These are phyloP conservation scores for Spodoptera littoralis DNA, from an alignment of 2,888 invertebrate species.

Conservation along the genomic window DNA sequence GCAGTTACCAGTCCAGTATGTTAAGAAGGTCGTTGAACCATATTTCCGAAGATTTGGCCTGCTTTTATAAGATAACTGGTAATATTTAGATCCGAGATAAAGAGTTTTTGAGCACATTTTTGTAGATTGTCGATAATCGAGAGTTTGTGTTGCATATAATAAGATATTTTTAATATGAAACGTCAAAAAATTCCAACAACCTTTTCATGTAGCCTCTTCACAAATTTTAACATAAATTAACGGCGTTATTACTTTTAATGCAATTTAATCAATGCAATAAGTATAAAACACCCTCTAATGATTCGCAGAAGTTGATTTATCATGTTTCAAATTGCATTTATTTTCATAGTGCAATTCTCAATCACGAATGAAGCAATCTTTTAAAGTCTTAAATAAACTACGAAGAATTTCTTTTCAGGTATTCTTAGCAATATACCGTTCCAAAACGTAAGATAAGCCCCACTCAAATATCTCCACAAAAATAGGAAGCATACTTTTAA, in stretches of 20 bases:
- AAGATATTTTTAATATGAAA: constrained; percentile 25
- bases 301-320: too few relatives aligned
- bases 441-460: too few relatives aligned
- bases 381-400: constrained; percentile 22
- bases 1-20: constrained; percentile 44
- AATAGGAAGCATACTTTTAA: constrained; percentile 1
- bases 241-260: too few relatives aligned
- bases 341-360: too few relatives aligned
- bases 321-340: too few relatives aligned
- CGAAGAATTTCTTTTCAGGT: constrained; percentile 16
- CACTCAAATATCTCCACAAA: constrained; percentile 5
- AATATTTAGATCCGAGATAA: constrained; percentile 53
- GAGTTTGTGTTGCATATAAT: constrained; percentile 42
- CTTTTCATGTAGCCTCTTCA: too few relatives aligned
- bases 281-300: too few relatives aligned
- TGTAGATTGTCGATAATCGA: constrained; percentile 39
- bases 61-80: constrained; percentile 45
- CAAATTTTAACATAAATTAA: too few relatives aligned
- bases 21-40: constrained; percentile 51
- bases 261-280: too few relatives aligned
- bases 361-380: too few relatives aligned
- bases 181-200: neutral
- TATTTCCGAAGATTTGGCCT: constrained; percentile 42
- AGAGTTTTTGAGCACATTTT: constrained; percentile 25
- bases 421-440: neutral